Conservation (phyloP, 1,140 invertebrate genomes). For the Sinella curviseta region DNA sequence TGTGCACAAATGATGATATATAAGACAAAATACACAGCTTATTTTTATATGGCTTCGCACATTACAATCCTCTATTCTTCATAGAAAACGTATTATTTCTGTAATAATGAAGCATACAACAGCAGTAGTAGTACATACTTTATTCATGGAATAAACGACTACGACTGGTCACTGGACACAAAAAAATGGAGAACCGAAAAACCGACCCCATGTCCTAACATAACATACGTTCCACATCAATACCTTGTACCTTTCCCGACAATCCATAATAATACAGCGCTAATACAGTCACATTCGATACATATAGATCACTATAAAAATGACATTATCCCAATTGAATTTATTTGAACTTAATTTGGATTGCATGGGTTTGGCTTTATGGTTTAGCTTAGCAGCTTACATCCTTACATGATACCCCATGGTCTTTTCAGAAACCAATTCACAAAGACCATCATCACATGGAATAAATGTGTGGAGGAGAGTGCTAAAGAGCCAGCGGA, state of each 20-base stretch:
- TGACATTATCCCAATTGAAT: background rate
- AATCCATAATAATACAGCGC: background rate
- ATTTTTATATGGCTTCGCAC: background rate
- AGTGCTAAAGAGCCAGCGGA: background rate
- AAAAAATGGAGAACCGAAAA: background rate
- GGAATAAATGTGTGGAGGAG: background rate
- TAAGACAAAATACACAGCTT: background rate
- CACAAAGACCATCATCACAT: background rate
- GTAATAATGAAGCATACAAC: too few relatives aligned
- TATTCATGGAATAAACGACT: background rate
- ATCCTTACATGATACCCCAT: too few relatives aligned
- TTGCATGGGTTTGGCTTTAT: too few relatives aligned
- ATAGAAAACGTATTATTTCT: background rate
- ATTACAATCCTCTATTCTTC: too few relatives aligned
- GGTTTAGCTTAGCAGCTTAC: too few relatives aligned
- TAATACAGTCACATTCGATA: background rate
- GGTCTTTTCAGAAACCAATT: background rate
- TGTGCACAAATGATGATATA: background rate
- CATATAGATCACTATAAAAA: background rate
- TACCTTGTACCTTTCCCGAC: background rate
- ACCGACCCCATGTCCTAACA: background rate
- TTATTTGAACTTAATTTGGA: too few relatives aligned
- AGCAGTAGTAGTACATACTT: too few relatives aligned
- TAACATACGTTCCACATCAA: conserved; percentile 13
- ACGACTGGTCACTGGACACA: background rate